These are phyloP conservation scores for Choristoneura rosaceana DNA, from an alignment of 2,888 invertebrate genomes.

Conservation along the genomic window DNA sequence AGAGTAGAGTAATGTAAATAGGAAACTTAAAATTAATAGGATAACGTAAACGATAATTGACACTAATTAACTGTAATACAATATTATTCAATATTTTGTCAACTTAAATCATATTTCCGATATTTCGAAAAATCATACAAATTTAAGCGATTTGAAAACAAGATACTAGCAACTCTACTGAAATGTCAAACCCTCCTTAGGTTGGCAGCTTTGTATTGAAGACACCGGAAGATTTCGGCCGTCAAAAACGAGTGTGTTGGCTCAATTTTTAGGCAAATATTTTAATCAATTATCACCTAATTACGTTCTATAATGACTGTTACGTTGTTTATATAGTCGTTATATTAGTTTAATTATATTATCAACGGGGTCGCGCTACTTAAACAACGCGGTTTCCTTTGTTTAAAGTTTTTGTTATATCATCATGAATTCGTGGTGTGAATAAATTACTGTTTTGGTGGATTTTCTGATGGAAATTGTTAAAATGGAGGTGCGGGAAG, in stretches of 20 bases:
- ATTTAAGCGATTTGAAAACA: background rate
- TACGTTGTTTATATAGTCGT: slow-evolving; percentile 55
- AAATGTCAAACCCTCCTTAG: slow-evolving; percentile 30
- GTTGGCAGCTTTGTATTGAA: slow-evolving; percentile 34
- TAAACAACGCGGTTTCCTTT: slow-evolving; percentile 41
- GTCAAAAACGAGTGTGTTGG: slow-evolving; percentile 74
- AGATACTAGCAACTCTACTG: background rate
- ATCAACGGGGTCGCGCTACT: slow-evolving; percentile 45
- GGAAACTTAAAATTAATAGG: too few relatives aligned
- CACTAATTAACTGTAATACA: too few relatives aligned
- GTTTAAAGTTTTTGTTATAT: slow-evolving; percentile 54
- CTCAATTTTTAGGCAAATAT: slow-evolving; percentile 60
- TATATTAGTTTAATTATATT: slow-evolving; percentile 58
- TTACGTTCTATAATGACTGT: slow-evolving; percentile 58
- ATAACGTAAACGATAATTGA: too few relatives aligned
- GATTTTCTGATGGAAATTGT: slow-evolving; percentile 58
- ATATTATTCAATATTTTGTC: too few relatives aligned
- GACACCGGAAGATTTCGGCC: slow-evolving; percentile 44
- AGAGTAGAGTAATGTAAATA: too few relatives aligned
- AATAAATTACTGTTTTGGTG: slow-evolving; percentile 38
- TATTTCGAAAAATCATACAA: too few relatives aligned
- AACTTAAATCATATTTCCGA: too few relatives aligned
- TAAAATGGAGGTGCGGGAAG: slow-evolving; percentile 79
- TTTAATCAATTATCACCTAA: slow-evolving; percentile 53
- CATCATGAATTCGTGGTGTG: slow-evolving; percentile 57